Conservation (phyloP, 2,797 vertebrate species). For the Melanotaenia pygmaea region DNA sequence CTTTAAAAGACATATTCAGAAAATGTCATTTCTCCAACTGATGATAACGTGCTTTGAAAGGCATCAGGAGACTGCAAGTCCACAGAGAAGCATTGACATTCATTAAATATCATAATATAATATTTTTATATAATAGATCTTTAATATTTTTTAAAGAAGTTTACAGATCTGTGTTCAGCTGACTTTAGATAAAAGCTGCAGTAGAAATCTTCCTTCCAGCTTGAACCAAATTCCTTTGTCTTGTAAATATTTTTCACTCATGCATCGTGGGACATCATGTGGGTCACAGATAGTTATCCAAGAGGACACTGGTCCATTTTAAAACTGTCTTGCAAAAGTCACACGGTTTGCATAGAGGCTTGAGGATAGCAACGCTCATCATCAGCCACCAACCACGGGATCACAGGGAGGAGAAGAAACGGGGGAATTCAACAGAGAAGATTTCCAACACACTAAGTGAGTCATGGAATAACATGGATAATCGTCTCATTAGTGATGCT, state of each 20-base stretch:
- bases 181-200: conserved; percentile 23
- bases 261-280: conserved; percentile 66
- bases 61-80: conserved; percentile 33
- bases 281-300: conserved; percentile 62
- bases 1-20: conserved; percentile 36
- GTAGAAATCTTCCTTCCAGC: conserved; percentile 12
- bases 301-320: conserved; percentile 65
- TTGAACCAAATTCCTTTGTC: conserved; percentile 12
- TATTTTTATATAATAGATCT: too few relatives aligned
- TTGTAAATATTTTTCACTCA: conserved; percentile 43
- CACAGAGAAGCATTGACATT: conserved; percentile 40
- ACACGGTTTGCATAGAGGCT: conserved; percentile 72
- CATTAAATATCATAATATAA: conserved; percentile 38
- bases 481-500: conserved; percentile 62
- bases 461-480: conserved; percentile 53
- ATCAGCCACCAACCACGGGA: conserved; percentile 72
- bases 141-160: conserved; percentile 5
- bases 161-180: conserved; percentile 32
- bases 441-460: conserved; percentile 49
- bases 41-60: conserved; percentile 35
- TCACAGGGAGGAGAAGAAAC: conserved; percentile 58
- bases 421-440: conserved; percentile 44
- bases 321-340: conserved; percentile 65
- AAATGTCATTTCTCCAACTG: conserved; percentile 21
- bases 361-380: conserved; percentile 61